Evolutionary conservation across 2,113 vertebrate genomes (phyloP), one percentile per base, ranked within the genome.

Genomic region (Tyto alba): DNA sequence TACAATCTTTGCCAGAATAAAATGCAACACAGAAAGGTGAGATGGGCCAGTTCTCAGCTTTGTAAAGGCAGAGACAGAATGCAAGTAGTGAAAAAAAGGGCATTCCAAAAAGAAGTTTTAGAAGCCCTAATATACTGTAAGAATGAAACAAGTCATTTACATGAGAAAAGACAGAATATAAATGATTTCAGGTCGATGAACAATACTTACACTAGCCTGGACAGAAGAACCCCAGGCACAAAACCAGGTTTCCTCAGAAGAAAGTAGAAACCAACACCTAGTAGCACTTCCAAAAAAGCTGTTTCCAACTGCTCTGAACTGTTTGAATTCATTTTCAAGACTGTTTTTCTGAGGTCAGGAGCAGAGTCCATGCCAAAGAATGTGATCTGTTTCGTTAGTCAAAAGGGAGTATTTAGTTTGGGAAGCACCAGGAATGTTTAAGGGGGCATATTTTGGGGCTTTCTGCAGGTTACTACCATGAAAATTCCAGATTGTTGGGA

Each of bases 311-410:
- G 43, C 57, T 59, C 60, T 89, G 57, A 77, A 67, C 40, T 56
- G 41, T 64, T 75, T 53, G 14, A 94, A 77, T 75, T 92, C 2
- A 85, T 94, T 90, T 95, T 92, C 64, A 78, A 77, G 56, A 68
- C 67, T 76, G 48, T 64, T 97, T 90, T 68, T 66, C 52, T 92
- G 85, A 94, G 72, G 40, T 75, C 59, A 84, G 79, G 32, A 77
- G 56, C 64, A 93, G 76, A 90, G 50, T 4, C 63, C 40, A 29
- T 45, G 76, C 85, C 88, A 96, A 93, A 96, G 56, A 88, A 90
- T 76, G 59, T 23, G 30, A 93, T 88, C 63, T 74, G 17, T 80
- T 96, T 88, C 26, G 2, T 76, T 74, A 94, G 50, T 85, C 79
- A 86, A 72, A 74, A 90, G 27, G 15, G 66, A 92, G 30, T 56